phyloP scores from a whole-genome alignment of 30 jellyfish, hydroid and myxozoan genomes.

The Aurelia aurita complex sp. Pacific region DNA sequence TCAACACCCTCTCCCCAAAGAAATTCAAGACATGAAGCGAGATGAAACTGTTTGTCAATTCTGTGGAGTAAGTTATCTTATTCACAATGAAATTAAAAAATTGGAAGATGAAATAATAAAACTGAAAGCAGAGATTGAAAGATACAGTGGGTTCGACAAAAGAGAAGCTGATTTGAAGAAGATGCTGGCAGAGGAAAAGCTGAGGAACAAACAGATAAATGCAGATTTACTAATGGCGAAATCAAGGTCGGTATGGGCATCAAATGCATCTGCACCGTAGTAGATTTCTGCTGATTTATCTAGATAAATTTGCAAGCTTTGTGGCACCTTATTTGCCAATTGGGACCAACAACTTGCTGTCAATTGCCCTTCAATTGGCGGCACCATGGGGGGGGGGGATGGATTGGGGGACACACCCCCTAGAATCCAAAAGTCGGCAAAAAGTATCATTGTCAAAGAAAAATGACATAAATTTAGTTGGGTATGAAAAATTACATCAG shows the following conservation, averaged over 20 bases:
- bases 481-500: too few relatives aligned
- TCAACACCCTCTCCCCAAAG: conserved; percentile 90
- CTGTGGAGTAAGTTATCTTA: conserved; percentile 93
- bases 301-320: too few relatives aligned
- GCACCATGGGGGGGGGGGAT: too few relatives aligned
- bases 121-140: conserved; percentile 50
- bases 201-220: not conserved
- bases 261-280: not conserved
- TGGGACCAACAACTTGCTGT: too few relatives aligned
- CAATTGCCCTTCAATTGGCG: too few relatives aligned
- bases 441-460: too few relatives aligned
- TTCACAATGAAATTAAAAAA: conserved; percentile 86
- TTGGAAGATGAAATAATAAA: conserved; percentile 67
- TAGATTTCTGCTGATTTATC: too few relatives aligned
- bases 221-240: conserved; percentile 1
- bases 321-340: too few relatives aligned
- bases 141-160: conserved; percentile 34
- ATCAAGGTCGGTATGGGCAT: not conserved
- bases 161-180: conserved; percentile 15
- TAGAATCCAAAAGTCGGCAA: too few relatives aligned
- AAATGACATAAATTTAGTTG: too few relatives aligned
- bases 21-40: conserved; percentile 67
- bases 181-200: not conserved
- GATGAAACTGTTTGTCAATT: conserved; percentile 91
- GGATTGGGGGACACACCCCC: too few relatives aligned